Base-by-base conservation (phyloP, 2,113 vertebrate species). In the Hemichromis elongatus region DNA sequence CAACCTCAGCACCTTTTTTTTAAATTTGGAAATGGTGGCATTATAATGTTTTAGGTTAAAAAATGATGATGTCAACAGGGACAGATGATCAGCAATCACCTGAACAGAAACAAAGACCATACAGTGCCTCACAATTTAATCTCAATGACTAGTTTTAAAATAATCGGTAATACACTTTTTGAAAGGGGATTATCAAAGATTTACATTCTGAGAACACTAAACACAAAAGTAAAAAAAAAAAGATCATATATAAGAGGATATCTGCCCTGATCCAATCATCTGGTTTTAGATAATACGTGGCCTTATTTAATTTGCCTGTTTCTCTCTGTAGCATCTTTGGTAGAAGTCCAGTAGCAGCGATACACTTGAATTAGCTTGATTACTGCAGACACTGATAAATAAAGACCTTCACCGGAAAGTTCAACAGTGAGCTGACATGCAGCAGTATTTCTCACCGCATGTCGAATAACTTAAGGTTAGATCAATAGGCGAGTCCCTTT, bases 401-500 rank as follows among this genome's bases (percentile, higher is more conserved):
- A 88, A 88, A 94, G 90, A 89, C 77, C 83, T 85, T 61, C 54
- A 61, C 5, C 2, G 4, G 66, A 82, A 87, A 86, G 85, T 89
- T 88, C 82, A 85, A 68, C 88, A 80, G 84, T 6, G 55, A 87
- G 61, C 82, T 85, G 88, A 91, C 86, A 26, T n/a, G 80, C 56
- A 24, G 21, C 59, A 77, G 77, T 88, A 88, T 86, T 77, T 90
- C 83, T 86, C 52, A 14, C 24, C 1, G 26, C 9, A 7, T 85
- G 91, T 70, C 14, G 42, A 92, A 88, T 83, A 90, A 90, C 81
- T 94, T 86, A 84, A 61, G 86, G 86, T 59, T 82, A 84, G 92
- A 93, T 95, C 91, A 81, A 94, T 93, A 80, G 84, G 77, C 42
- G 21, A 87, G 81, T 59, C 78, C 84, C 79, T 68, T 88, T 66